Percentiles rank a stretch among this genome's conserved stretches.
Conservation (phyloP, 1,140 invertebrate genomes). For the Anoplolepis gracilipes region DNA sequence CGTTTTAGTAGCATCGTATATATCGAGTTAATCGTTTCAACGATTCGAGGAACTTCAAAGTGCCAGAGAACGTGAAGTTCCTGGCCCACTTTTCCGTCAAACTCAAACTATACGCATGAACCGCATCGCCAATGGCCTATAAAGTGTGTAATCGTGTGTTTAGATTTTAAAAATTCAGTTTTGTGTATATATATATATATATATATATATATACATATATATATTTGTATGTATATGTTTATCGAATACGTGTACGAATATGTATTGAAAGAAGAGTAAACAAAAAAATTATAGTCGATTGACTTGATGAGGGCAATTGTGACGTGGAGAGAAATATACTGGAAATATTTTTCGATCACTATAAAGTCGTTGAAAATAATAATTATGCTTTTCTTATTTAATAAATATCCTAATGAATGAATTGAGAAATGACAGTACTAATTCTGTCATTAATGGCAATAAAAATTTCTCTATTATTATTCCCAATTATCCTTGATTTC, state of each 20-base stretch:
- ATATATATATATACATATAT: neutral
- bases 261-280: conserved; percentile 34
- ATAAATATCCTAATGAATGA: neutral
- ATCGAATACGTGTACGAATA: too few species aligned
- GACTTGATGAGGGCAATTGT: neutral
- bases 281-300: conserved; percentile 42
- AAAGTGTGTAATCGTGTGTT: conserved; percentile 23
- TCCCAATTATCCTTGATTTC: neutral
- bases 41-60: conserved; percentile 65
- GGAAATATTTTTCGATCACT: neutral
- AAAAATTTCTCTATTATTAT: neutral
- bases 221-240: too few species aligned
- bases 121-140: neutral
- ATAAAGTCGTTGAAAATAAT: neutral
- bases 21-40: conserved; percentile 69
- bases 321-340: neutral
- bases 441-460: neutral
- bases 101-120: conserved; percentile 13
- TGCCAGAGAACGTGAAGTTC: conserved; percentile 28
- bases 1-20: conserved; percentile 50
- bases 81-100: conserved; percentile 62
- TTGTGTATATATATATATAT: conserved; percentile 17
- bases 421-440: neutral
- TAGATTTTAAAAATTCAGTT: conserved; percentile 20
- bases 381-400: neutral